A percentile compares a stretch with the other conserved stretches of the same genome.
Evolutionary conservation across 2,113 vertebrate species (phyloP).

Genomic region (Isurus oxyrinchus): DNA sequence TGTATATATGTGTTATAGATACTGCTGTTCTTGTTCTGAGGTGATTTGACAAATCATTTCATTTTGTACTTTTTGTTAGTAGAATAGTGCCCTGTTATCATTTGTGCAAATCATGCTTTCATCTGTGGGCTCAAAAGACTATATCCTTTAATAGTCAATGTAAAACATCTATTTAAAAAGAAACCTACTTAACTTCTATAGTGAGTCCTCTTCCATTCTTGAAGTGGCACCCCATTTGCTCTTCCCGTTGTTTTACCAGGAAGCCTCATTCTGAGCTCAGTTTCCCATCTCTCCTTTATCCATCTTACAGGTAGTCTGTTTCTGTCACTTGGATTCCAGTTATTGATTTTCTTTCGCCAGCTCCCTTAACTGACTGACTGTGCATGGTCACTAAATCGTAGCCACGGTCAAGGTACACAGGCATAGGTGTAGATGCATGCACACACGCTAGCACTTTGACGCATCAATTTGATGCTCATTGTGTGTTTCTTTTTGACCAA

Average conservation of each 20-base stretch:
- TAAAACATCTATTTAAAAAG: conserved; percentile 15
- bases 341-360: neutral
- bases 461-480: neutral
- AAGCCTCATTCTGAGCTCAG: neutral
- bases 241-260: neutral
- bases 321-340: neutral
- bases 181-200: conserved; percentile 26
- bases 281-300: neutral
- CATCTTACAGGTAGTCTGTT: neutral
- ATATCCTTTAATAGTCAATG: conserved; percentile 1
- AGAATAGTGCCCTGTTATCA: conserved; percentile 21
- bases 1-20: conserved; percentile 35
- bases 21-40: conserved; percentile 28
- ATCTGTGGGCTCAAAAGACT: conserved; percentile 12
- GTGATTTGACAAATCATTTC: conserved; percentile 25
- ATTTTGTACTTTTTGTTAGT: conserved; percentile 20
- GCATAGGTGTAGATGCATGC: neutral
- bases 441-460: neutral
- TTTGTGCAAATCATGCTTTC: conserved; percentile 22
- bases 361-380: neutral
- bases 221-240: neutral
- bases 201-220: neutral
- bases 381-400: neutral
- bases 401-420: neutral
- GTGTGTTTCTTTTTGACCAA: neutral